Evolutionary conservation across 2,888 invertebrate species (phyloP).

Genomic region (Plebejus argus): DNA sequence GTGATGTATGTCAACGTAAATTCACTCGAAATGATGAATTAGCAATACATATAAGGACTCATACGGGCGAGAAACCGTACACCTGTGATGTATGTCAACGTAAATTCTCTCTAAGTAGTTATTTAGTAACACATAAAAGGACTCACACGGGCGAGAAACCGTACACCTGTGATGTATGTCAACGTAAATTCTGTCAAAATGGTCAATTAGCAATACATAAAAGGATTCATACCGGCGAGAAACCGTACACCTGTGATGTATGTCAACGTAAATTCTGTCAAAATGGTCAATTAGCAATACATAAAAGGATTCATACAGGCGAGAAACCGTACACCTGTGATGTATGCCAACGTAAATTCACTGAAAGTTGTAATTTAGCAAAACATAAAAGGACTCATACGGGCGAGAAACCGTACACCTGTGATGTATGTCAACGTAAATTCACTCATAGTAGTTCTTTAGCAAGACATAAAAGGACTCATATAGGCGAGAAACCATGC

Average conservation of each 20-base stretch:
- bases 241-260: slow-evolving; percentile 36
- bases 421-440: slow-evolving; percentile 35
- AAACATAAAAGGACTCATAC: slow-evolving; percentile 41
- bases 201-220: not conserved
- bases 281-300: not conserved
- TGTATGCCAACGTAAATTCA: slow-evolving; percentile 33
- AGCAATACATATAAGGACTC: not conserved
- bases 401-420: slow-evolving; percentile 38
- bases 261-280: slow-evolving; percentile 18
- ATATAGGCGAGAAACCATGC: slow-evolving; percentile 39
- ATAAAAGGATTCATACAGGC: slow-evolving; percentile 24
- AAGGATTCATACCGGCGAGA: slow-evolving; percentile 33
- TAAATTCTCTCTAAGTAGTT: not conserved
- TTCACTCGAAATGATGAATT: not conserved
- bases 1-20: slow-evolving; percentile 12
- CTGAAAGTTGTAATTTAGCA: slow-evolving; percentile 21
- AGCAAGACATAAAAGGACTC: slow-evolving; percentile 39
- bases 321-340: slow-evolving; percentile 38
- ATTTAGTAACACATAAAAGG: not conserved
- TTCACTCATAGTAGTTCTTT: slow-evolving; percentile 21
- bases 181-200: slow-evolving; percentile 1
- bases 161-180: slow-evolving; percentile 22
- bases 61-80: slow-evolving; percentile 27
- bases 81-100: not conserved
- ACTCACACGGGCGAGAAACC: slow-evolving; percentile 29